phyloP scores from a whole-genome alignment of 35 echinoderm and acorn worm species.

The Eucidaris tribuloides region DNA sequence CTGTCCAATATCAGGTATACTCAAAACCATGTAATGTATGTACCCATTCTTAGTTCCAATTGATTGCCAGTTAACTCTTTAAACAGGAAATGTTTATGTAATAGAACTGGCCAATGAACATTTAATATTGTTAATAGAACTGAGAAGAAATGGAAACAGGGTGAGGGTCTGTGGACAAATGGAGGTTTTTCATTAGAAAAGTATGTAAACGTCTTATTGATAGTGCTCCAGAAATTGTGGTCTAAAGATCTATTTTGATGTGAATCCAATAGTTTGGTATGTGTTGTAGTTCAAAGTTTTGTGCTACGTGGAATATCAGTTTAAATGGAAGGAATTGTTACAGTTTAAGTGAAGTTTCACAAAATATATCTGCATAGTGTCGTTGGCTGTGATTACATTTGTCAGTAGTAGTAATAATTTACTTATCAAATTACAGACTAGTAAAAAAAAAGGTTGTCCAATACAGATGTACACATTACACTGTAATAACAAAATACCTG shows the following conservation, averaged over 20 bases:
- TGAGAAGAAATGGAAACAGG: neutral
- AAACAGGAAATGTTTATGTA: neutral
- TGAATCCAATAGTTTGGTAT: no score
- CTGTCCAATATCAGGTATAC: slow-evolving; percentile 69
- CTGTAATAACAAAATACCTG: neutral
- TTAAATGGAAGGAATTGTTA: no score
- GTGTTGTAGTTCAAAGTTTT: no score
- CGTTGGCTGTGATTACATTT: neutral
- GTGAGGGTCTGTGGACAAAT: neutral
- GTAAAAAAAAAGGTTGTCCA: neutral
- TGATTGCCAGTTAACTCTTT: neutral
- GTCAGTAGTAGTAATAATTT: neutral
- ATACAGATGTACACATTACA: neutral
- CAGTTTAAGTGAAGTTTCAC: no score
- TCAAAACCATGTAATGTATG: neutral
- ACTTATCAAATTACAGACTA: neutral
- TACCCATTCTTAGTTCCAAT: neutral
- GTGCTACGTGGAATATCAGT: no score
- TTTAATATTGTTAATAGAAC: neutral
- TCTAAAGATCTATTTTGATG: no score
- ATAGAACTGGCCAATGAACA: neutral
- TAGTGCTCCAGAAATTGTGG: no score
- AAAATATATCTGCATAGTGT: neutral
- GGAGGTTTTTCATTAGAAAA: neutral
- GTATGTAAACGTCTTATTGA: no score